These are phyloP conservation scores for Hydropotes inermis DNA, from an alignment of 2,113 vertebrate species.

Conservation along the genomic window DNA sequence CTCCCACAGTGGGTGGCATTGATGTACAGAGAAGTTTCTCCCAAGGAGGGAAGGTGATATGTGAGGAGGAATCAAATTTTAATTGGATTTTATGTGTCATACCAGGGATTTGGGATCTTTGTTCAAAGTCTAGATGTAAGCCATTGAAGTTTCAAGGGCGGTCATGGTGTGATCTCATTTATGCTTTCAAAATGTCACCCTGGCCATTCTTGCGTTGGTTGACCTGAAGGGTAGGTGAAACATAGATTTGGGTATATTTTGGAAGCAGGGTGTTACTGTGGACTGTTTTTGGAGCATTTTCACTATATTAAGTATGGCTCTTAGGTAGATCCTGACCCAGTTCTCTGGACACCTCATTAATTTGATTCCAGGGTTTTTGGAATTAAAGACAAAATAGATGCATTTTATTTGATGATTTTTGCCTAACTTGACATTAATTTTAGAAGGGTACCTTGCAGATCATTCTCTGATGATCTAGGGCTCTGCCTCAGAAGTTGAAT, in stretches of 20 bases:
- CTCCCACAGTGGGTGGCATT: not conserved
- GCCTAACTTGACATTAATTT: not conserved
- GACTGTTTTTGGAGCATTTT: not conserved
- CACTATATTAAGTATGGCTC: not conserved
- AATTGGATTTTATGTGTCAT: accelerated
- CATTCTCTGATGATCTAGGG: not conserved
- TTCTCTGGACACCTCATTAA: not conserved
- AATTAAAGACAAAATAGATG: not conserved
- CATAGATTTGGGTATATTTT: not conserved
- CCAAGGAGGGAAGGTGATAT: not conserved
- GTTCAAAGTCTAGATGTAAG: not conserved
- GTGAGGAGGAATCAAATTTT: not conserved
- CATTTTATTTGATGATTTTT: not conserved
- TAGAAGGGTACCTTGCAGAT: not conserved
- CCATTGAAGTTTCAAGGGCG: not conserved
- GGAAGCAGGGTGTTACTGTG: not conserved
- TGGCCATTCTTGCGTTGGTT: accelerated
- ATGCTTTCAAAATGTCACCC: not conserved
- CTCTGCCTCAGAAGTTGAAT: not conserved
- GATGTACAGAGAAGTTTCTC: not conserved
- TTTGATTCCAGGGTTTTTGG: not conserved
- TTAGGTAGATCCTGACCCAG: not conserved
- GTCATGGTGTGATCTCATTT: not conserved
- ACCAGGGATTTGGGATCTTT: not conserved
- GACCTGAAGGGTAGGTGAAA: not conserved